Evolutionary conservation across 1,140 invertebrate genomes (phyloP), one percentile per base, ranked within the genome.

Genomic region (Lerema accius): DNA sequence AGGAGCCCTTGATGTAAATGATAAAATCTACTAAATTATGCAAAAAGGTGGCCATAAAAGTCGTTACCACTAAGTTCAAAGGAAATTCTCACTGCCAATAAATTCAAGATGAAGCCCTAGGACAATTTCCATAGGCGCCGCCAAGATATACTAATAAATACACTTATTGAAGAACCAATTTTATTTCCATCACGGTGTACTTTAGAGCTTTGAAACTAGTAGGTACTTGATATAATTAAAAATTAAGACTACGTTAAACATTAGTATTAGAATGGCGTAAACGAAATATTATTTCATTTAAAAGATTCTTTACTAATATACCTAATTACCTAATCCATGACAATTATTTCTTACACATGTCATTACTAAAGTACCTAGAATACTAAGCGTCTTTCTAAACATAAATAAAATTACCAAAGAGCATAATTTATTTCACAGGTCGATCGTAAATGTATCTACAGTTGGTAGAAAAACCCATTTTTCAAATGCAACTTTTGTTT

Each of bases 1-100:
- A 28, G 23, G 15, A 23, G 4, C 19, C 19, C 19, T 17, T 10
- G 32, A 37, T 23, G 42, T 17, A 55, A 37, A 42, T 45, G 46
- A 63, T 67, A 67, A 65, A 59, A 69, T 73, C 60, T 49, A 62
- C 55, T 53, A 55, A 74, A 71, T 73, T 74, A 77, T 74, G 69
- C 69, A 71, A 71, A 62, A 62, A 73, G 63, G 68, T 69, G 63
- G 23, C 63, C 55, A 17, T 60, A 66, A 58, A 68, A 76, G 61
- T 73, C 71, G 69, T 74, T 71, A 74, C 63, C 63, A 61, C 53
- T 43, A 59, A 70, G 56, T 71, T 78, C 72, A 78, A 78, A 78
- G 69, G 65, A 69, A 71, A 65, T 65, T 64, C 67, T 65, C 63
- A 46, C 45, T 58, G 58, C 65, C 63, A 73, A 76, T 76, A 76